phyloP scores from a whole-genome alignment of 2,888 invertebrate genomes.

The Latrodectus elegans region DNA sequence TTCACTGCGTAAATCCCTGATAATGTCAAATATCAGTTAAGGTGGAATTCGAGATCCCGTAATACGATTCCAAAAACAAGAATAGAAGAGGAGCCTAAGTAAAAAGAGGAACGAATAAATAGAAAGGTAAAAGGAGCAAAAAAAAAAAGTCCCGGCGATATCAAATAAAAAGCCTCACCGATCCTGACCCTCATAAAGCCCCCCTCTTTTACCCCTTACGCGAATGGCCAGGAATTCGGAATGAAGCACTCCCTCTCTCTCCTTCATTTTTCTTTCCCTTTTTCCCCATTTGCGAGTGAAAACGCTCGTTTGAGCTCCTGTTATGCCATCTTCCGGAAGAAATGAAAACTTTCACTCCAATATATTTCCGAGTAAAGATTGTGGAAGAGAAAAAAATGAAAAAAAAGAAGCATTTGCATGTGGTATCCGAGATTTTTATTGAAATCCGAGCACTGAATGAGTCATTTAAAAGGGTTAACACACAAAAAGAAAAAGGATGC shows the following conservation, averaged over 20 bases:
- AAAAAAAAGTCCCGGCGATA: constrained; percentile 44
- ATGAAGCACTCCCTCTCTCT: constrained; percentile 42
- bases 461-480: too few relatives aligned
- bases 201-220: not conserved
- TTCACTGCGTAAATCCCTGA: constrained; percentile 41
- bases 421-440: constrained; percentile 56
- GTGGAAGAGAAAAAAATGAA: not conserved
- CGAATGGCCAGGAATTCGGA: constrained; percentile 60
- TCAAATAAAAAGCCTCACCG: constrained; percentile 63
- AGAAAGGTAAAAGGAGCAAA: not conserved
- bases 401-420: constrained; percentile 15
- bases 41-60: constrained; percentile 50
- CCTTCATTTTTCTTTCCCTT: constrained; percentile 6
- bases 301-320: constrained; percentile 16
- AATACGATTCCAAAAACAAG: constrained; percentile 49
- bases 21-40: constrained; percentile 65
- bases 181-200: constrained; percentile 44
- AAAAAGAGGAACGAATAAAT: constrained; percentile 28
- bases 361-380: not conserved
- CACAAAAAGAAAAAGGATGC: too few relatives aligned
- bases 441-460: constrained; percentile 24
- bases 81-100: constrained; percentile 11
- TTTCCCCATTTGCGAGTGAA: constrained; percentile 20
- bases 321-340: constrained; percentile 58
- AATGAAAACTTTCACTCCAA: constrained; percentile 58